Evolutionary conservation across 2,888 invertebrate species (phyloP).

Genomic region (Dioctria linearis): DNA sequence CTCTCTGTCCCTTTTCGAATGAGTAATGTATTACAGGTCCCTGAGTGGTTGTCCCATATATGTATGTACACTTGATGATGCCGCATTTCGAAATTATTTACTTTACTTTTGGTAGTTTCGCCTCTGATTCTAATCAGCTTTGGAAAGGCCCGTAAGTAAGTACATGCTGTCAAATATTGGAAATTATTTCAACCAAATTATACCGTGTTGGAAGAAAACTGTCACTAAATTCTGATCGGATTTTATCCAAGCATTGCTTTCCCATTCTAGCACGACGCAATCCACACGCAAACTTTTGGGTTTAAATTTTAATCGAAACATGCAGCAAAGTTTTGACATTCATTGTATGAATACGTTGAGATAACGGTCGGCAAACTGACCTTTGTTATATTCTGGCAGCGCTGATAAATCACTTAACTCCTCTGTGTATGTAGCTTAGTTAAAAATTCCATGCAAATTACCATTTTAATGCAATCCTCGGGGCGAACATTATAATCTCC

Average conservation of each 20-base stretch:
- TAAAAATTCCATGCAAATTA: conserved; percentile 37
- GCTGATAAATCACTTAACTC: conserved; percentile 31
- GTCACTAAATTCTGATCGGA: background rate
- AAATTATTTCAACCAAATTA: too few species aligned
- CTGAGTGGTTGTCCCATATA: too few species aligned
- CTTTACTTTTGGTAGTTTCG: background rate
- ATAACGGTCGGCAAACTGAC: too few species aligned
- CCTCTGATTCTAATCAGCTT: conserved; percentile 17
- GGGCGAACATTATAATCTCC: conserved; percentile 27
- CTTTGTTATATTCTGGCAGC: background rate
- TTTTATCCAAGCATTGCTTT: too few species aligned
- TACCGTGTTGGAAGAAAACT: too few species aligned
- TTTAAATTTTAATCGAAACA: background rate
- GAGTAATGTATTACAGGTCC: background rate
- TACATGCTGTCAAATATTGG: too few species aligned
- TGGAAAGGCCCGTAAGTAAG: background rate
- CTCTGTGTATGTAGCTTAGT: conserved; percentile 24
- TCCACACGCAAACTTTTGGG: conserved; percentile 4
- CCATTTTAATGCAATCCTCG: conserved; percentile 38
- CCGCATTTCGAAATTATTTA: conserved; percentile 15
- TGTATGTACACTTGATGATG: conserved; percentile 6
- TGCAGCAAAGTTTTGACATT: background rate
- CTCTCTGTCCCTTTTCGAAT: conserved; percentile 15
- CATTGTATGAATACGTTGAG: too few species aligned
- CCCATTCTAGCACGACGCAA: background rate